Base-by-base conservation (phyloP, 2,797 vertebrate genomes). In the Rhynchonycteris naso region DNA sequence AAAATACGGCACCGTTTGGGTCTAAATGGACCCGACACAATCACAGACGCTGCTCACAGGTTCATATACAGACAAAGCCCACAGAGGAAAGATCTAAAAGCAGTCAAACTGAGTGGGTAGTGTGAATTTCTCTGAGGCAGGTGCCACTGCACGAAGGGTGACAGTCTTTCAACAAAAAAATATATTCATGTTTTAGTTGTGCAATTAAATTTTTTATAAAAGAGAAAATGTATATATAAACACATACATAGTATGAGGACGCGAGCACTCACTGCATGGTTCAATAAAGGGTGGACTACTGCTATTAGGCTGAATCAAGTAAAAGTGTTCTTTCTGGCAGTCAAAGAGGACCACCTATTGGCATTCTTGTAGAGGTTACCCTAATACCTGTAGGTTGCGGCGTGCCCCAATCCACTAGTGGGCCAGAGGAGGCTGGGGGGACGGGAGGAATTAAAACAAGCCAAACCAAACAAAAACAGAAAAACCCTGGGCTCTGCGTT, bases 231-330 rank as follows among this genome's bases (percentile, higher is more conserved):
- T 43, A 43, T 43, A 43, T 43, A 43, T 5, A 43, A 3, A n/a
- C 1, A n/a, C 0, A 1, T 0, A 38, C 1, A 66, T 2, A 75
- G 50, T 2, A 7, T 0, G 18, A 1, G 0, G 0, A 19, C 1
- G 9, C 24, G 35, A 22, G 24, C 2, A 7, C 66, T 0, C 3
- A 22, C 1, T 8, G 12, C 52, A 1, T 0, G 38, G 38, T 21
- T 28, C 72, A 11, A 2, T 1, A 7, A 22, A 7, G 33, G 5
- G 7, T 4, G 28, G 26, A 54, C 4, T 35, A 5, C 50, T 47
- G 14, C 69, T 14, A 30, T 4, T 8, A 43, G 78, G 38, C 0
- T 30, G 66, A 78, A 65, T 24, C n/a, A 28, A 50, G 68, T 18
- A 14, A 30, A 69, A 84, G 61, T 0, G 28, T 24, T 24, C 12